Base-by-base conservation (phyloP, 2,113 vertebrate genomes). In the Cinclus cinclus region DNA sequence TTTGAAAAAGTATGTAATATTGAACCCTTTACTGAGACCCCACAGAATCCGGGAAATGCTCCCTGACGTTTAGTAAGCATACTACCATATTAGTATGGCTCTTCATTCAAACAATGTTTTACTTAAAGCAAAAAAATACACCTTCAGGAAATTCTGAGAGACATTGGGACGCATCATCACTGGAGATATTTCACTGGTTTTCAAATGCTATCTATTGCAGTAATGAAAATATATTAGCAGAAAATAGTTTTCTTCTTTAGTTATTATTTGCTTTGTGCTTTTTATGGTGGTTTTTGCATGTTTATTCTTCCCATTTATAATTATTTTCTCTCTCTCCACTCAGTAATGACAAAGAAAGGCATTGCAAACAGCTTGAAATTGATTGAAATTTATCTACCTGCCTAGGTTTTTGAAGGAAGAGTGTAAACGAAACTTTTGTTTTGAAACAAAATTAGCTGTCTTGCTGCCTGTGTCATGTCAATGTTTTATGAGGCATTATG, bases 81-180 rank as follows among this genome's bases (percentile, higher is more conserved):
- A 71, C 33, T 56, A 16, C 31, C 11, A 16, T 64, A 52, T 41
- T 75, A 60, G 7, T 67, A 53, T 31, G 15, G 9, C 15, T 68
- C 7, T 64, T 87, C 3, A 28, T 46, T 88, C 18, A 62, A 73
- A 65, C 90, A 90, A 55, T 41, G 1, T 33, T 3, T 52, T 82
- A 41, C 7, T 47, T 55, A 30, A 5, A 25, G 15, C 9, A 39
- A 15, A 30, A 28, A 81, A 42, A 16, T 0, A 11, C 4, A 7
- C 6, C 25, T 69, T 13, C 56, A 25, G 24, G 47, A 49, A 49
- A 49, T 69, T 76, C 28, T 37, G 8, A 64, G 28, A 73, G 31
- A 27, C 9, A 7, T 10, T 47, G 5, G 13, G 7, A 3, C 17
- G 35, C 33, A 20, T 16, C 4, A 4, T 63, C 12, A 24, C 0